A percentile compares a stretch with the other conserved stretches of the same genome.
Conservation (phyloP, 1,140 invertebrate genomes). For the Drosophila sulfurigaster region DNA sequence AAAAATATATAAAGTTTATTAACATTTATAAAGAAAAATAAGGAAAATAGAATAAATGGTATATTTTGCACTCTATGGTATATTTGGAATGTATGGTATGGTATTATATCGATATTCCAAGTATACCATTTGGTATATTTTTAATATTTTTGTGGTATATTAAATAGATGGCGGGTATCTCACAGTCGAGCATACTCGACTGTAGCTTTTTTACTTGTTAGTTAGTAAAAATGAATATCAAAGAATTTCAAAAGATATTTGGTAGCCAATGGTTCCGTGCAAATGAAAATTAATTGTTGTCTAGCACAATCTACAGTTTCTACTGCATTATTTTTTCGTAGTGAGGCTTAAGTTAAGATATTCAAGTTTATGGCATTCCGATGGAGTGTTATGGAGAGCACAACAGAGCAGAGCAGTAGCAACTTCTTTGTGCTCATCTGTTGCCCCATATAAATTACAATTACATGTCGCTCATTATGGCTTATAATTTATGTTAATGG, state of each 20-base stretch:
- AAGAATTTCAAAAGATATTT: not conserved
- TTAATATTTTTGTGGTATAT: too few species aligned
- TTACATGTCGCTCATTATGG: constrained; percentile 78
- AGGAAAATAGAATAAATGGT: too few species aligned
- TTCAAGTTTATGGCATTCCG: constrained; percentile 4
- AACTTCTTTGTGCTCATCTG: constrained; percentile 33
- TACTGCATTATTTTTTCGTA: not conserved
- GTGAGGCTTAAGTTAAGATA: constrained; percentile 11
- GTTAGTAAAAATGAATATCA: not conserved
- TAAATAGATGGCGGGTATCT: too few species aligned
- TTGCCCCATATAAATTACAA: constrained; percentile 72
- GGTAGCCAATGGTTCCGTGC: not conserved
- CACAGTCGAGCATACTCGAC: not conserved
- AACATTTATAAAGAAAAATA: too few species aligned
- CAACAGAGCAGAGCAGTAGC: not conserved
- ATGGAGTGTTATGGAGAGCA: not conserved
- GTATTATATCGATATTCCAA: too few species aligned
- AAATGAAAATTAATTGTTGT: constrained; percentile 37
- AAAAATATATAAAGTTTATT: too few species aligned
- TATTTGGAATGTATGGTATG: too few species aligned
- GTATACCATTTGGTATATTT: too few species aligned
- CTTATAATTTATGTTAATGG: constrained; percentile 82
- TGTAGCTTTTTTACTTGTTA: not conserved
- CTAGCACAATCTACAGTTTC: not conserved
- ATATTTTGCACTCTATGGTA: too few species aligned